A percentile compares a stretch with the other conserved stretches of the same genome.
Conservation (phyloP, 1,140 invertebrate species). For the Caenorhabditis inopinata region DNA sequence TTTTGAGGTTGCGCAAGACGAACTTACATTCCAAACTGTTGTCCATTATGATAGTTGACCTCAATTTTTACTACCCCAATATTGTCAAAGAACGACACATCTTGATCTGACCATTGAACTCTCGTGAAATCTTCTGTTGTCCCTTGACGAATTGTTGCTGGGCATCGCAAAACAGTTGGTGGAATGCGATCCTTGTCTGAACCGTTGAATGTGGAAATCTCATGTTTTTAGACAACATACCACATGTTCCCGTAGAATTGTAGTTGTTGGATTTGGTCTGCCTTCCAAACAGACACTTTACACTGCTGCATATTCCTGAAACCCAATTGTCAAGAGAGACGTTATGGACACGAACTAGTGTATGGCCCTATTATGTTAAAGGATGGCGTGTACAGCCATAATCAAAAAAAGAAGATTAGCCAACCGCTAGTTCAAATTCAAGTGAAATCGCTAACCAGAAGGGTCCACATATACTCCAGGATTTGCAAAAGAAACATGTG, state of each 20-base stretch:
- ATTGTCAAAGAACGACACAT: neutral
- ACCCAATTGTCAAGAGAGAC: neutral
- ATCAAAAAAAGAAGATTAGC: too few relatives aligned
- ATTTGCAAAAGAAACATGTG: constrained; percentile 1
- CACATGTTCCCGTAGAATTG: constrained; percentile 13
- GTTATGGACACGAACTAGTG: too few relatives aligned
- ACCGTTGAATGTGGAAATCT: neutral
- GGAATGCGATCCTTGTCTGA: neutral
- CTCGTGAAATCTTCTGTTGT: neutral
- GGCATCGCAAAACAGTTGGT: neutral
- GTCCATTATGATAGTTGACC: neutral
- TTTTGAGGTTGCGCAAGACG: neutral
- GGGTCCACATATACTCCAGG: constrained; percentile 1
- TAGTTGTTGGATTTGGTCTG: neutral
- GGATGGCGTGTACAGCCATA: too few relatives aligned
- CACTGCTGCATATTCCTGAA: constrained; percentile 15
- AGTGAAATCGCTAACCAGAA: neutral
- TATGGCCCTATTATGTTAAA: too few relatives aligned
- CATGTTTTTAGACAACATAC: neutral
- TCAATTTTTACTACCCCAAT: neutral
- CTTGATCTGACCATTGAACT: neutral
- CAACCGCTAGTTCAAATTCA: too few relatives aligned
- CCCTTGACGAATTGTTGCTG: neutral
- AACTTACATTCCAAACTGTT: constrained; percentile 18
- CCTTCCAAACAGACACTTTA: constrained; percentile 1